A percentile compares a stretch with the other conserved stretches of the same genome.
phyloP scores from a whole-genome alignment of 2,113 vertebrate species.

The Numenius arquata region DNA sequence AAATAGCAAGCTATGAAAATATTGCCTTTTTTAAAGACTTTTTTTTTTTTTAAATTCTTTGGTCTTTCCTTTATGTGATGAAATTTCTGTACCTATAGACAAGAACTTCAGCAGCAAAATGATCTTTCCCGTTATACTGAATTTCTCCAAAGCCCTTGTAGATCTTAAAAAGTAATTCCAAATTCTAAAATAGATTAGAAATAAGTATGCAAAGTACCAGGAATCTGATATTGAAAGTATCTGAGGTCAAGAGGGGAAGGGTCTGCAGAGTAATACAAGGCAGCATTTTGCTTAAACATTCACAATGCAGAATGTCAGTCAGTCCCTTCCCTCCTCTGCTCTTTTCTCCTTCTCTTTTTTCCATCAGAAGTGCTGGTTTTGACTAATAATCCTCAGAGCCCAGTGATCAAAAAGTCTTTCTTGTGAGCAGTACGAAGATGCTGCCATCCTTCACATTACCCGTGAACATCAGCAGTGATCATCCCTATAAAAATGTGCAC shows the following conservation, averaged over 20 bases:
- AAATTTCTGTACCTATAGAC: background rate
- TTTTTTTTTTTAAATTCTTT: background rate
- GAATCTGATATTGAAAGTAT: background rate
- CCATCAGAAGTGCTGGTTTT: background rate
- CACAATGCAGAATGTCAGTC: background rate
- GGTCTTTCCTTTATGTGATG: background rate
- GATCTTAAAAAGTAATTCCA: background rate
- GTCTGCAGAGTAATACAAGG: background rate
- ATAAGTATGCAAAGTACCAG: background rate
- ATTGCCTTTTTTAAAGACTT: background rate
- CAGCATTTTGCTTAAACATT: background rate
- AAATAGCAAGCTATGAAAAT: background rate
- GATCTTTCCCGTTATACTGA: background rate
- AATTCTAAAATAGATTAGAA: background rate
- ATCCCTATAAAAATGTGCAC: background rate
- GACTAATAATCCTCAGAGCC: background rate
- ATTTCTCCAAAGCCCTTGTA: background rate
- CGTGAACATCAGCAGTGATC: background rate
- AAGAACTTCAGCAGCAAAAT: background rate
- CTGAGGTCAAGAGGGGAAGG: background rate
- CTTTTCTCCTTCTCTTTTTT: background rate
- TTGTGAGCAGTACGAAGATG: background rate
- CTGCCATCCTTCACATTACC: background rate
- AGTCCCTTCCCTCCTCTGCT: background rate
- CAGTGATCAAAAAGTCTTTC: background rate